phyloP scores from a whole-genome alignment of 1,140 invertebrate species.

The Neelides sp. region DNA sequence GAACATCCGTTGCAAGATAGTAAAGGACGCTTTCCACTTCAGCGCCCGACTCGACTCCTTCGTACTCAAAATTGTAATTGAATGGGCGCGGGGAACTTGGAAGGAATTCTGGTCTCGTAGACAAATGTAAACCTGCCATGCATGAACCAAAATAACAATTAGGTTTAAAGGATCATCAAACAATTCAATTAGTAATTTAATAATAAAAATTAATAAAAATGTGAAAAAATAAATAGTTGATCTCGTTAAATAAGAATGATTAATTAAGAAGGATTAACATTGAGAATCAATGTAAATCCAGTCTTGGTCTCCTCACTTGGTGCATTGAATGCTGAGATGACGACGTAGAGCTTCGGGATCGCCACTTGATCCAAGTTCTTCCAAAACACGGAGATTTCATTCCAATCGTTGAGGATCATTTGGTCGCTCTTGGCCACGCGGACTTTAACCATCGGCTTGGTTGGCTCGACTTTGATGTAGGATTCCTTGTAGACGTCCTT shows the following conservation, averaged over 20 bases:
- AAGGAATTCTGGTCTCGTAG: too few relatives aligned
- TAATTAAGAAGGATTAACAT: conserved; percentile 11
- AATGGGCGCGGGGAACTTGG: too few relatives aligned
- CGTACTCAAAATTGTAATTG: too few relatives aligned
- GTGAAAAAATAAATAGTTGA: background rate
- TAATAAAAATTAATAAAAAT: background rate
- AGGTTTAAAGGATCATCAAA: conserved; percentile 2
- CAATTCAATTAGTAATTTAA: background rate
- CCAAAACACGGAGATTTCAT: conserved; percentile 26
- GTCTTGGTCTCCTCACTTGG: background rate
- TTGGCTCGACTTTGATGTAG: conserved; percentile 15
- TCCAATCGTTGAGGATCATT: conserved; percentile 32
- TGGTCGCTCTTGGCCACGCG: conserved; percentile 17
- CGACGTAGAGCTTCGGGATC: conserved; percentile 14
- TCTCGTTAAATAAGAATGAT: background rate
- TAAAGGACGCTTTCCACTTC: background rate
- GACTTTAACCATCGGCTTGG: conserved; percentile 15
- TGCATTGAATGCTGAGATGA: background rate
- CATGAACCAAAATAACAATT: too few relatives aligned
- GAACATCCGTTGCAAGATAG: conserved; percentile 4
- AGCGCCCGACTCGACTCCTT: too few relatives aligned
- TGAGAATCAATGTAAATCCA: conserved; percentile 1
- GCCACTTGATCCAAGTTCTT: conserved; percentile 25
- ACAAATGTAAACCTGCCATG: too few relatives aligned
- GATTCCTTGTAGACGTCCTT: background rate